phyloP scores from a whole-genome alignment of 2,888 invertebrate genomes.

The Noctua janthe region DNA sequence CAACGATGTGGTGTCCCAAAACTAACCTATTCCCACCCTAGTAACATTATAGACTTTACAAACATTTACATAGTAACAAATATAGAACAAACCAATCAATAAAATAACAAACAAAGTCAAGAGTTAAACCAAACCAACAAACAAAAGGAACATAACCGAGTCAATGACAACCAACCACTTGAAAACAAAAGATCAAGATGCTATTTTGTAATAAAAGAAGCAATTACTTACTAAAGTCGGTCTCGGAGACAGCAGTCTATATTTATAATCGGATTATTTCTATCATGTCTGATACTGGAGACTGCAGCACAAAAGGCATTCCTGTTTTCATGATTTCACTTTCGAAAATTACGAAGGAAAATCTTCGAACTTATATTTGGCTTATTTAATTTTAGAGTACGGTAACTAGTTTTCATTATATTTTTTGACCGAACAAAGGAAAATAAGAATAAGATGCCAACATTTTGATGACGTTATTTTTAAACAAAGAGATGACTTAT shows the following conservation, averaged over 20 bases:
- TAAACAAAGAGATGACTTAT: neutral
- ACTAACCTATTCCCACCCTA: neutral
- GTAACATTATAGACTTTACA: neutral
- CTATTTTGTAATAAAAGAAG: constrained; percentile 57
- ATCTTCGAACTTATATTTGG: constrained; percentile 5
- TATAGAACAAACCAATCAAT: constrained; percentile 29
- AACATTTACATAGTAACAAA: neutral
- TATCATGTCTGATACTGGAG: constrained; percentile 26
- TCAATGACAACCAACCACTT: constrained; percentile 37
- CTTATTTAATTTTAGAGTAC: constrained; percentile 18
- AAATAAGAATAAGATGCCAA: neutral
- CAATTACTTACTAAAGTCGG: constrained; percentile 54
- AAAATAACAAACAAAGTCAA: constrained; percentile 24
- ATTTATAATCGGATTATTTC: constrained; percentile 60
- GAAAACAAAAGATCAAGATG: constrained; percentile 55
- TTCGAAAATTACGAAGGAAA: constrained; percentile 30
- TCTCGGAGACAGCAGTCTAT: constrained; percentile 41
- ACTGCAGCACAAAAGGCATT: constrained; percentile 45
- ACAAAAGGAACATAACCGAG: constrained; percentile 34
- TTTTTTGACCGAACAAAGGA: neutral
- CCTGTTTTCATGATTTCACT: constrained; percentile 43
- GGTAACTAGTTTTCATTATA: neutral
- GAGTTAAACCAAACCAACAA: constrained; percentile 28
- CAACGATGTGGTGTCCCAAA: neutral
- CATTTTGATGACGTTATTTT: neutral